A percentile compares a stretch with the other conserved stretches of the same genome.
Conservation (phyloP, 2,888 invertebrate genomes). For the Nomada hirtipes region DNA sequence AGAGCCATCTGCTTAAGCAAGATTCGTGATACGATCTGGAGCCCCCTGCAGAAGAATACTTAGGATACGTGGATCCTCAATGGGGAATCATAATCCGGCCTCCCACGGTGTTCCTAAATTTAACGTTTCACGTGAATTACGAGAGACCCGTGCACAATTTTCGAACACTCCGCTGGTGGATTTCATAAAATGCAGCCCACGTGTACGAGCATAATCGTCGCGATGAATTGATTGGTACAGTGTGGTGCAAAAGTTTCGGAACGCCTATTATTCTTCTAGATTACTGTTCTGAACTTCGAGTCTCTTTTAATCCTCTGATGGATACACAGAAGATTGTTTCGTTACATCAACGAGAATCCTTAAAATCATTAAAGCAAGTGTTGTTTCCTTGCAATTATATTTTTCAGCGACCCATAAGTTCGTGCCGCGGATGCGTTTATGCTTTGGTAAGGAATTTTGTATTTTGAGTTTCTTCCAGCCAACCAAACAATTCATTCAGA, state of each 20-base stretch:
- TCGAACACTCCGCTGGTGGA: neutral
- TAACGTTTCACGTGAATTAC: conserved; percentile 18
- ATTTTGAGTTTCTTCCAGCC: too few species aligned
- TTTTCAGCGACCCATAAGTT: too few species aligned
- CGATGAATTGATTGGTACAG: conserved; percentile 23
- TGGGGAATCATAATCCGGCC: conserved; percentile 60
- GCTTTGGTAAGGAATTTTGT: too few species aligned
- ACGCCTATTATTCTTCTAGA: too few species aligned
- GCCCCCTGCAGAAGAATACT: conserved; percentile 42
- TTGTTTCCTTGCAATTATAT: too few species aligned
- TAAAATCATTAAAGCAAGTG: too few species aligned
- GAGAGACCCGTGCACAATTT: neutral
- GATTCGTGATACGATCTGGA: conserved; percentile 61
- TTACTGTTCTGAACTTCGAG: too few species aligned
- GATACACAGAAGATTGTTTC: too few species aligned
- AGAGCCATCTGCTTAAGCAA: conserved; percentile 53
- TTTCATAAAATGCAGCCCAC: conserved; percentile 11
- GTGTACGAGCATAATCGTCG: conserved; percentile 2
- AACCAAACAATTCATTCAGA: too few species aligned
- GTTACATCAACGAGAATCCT: too few species aligned
- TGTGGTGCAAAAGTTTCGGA: neutral
- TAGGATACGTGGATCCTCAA: conserved; percentile 46
- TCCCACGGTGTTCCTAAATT: conserved; percentile 62
- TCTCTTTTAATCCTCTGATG: too few species aligned
- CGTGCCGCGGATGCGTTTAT: too few species aligned